Base-by-base conservation (phyloP, 1,140 invertebrate species). In the Hycleus cichorii region DNA sequence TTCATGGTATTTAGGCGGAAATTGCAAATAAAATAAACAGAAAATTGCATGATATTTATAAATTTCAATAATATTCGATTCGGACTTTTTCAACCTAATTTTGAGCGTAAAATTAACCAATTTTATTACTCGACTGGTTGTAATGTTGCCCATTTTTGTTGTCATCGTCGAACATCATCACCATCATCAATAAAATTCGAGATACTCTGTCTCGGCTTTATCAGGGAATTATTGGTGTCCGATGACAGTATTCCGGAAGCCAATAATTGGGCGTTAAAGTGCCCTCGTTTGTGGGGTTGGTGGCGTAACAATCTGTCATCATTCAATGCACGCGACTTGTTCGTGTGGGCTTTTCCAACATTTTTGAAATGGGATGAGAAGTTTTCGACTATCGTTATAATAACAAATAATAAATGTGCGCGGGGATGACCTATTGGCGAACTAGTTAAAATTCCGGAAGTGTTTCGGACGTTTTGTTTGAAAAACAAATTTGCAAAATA, bases 401-500 rank as follows among this genome's bases (percentile, higher is more conserved):
- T 68, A 70, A 67, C 68, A 66, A 18, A 32, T 32, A 32, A 32
- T 32, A 32, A 32, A 7, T 5, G 32, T 4, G 7, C 7, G 7
- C 4, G 63, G 39, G 56, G 63, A 65, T 70, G 68, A 70, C 68
- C 68, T 70, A 70, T 65, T 66, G 57, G 39, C 4, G 18, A 44
- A 42, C 47, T 57, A 67, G 63, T 70, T 70, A 65, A 70, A 66
- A 68, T 70, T 70, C 68, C 47, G 57, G 56, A 62, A 59, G 63
- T 63, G 66, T 60, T 42, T 44, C 25, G 58, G 60, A 63, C 68
- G 68, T 67, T 70, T 68, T 68, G 64, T 67, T 66, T 66, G 63
- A 66, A 70, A 70, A 68, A 68, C 66, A 70, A 70, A 70, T 70
- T 68, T 65, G 60, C 66, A 59, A 69, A 69, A 69, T 69, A 69